phyloP scores from a whole-genome alignment of 2,888 invertebrate genomes.

The Ophioninae sp. region DNA sequence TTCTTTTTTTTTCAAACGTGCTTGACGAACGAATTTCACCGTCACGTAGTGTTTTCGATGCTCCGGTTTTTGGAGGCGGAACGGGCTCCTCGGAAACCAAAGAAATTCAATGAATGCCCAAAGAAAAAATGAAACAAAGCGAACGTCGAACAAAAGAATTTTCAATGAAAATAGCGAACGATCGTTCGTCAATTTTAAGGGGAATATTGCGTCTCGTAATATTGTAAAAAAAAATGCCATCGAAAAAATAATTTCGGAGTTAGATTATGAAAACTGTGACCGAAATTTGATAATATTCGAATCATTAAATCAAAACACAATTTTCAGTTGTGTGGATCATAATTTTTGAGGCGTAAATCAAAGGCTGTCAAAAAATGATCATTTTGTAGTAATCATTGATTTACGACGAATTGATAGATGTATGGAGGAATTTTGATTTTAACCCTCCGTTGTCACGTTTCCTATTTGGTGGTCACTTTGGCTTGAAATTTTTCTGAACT shows the following conservation, averaged over 20 bases:
- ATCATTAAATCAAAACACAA: no score
- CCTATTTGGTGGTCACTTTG: no score
- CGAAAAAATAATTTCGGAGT: background rate
- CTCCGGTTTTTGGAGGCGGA: constrained; percentile 21
- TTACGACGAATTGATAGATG: no score
- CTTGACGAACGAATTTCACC: constrained; percentile 52
- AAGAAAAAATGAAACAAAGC: constrained; percentile 18
- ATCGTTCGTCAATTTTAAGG: background rate
- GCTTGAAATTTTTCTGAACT: no score
- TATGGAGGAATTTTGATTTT: no score
- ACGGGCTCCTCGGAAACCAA: background rate
- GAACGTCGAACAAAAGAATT: background rate
- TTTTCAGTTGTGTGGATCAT: no score
- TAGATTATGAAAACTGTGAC: background rate
- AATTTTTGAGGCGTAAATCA: no score
- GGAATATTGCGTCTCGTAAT: background rate
- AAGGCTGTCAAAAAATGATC: no score
- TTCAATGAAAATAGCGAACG: background rate
- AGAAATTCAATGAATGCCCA: constrained; percentile 2
- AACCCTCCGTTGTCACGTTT: no score
- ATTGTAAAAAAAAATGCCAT: background rate
- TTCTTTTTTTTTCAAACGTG: constrained; percentile 24
- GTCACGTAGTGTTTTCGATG: constrained; percentile 30
- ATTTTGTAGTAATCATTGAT: no score
- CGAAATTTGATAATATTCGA: background rate